phyloP scores from a whole-genome alignment of 1,140 invertebrate species.

The Nasonia giraulti region DNA sequence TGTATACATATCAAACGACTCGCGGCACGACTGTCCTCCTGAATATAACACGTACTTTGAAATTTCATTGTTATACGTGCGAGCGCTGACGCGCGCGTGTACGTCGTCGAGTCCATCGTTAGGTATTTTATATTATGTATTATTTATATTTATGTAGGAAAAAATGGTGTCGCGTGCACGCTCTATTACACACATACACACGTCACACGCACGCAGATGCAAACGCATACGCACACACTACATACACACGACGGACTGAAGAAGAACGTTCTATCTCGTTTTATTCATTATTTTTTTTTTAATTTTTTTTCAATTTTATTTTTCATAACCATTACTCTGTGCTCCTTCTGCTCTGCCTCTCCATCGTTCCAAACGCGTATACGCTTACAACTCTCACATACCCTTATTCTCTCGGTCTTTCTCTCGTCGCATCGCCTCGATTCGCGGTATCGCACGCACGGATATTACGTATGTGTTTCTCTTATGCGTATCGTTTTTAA shows the following conservation, averaged over 20 bases:
- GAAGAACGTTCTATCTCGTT: neutral
- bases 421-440: neutral
- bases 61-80: conserved; percentile 4
- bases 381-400: neutral
- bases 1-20: neutral
- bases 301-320: neutral
- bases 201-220: neutral
- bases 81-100: neutral
- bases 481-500: neutral
- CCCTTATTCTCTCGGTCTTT: conserved; percentile 31
- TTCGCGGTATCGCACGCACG: neutral
- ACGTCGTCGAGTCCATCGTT: neutral
- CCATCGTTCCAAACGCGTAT: neutral
- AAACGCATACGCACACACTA: conserved; percentile 26
- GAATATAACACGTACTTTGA: neutral
- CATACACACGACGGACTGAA: conserved; percentile 24
- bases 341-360: neutral
- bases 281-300: conserved; percentile 3
- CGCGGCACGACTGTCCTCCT: neutral
- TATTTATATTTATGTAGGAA: conserved; percentile 20
- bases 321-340: neutral
- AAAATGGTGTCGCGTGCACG: conserved; percentile 6
- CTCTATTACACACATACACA: neutral
- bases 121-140: conserved; percentile 16
- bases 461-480: conserved; percentile 17